phyloP scores from a whole-genome alignment of 2,113 vertebrate genomes.

The Triplophysa dalaica region DNA sequence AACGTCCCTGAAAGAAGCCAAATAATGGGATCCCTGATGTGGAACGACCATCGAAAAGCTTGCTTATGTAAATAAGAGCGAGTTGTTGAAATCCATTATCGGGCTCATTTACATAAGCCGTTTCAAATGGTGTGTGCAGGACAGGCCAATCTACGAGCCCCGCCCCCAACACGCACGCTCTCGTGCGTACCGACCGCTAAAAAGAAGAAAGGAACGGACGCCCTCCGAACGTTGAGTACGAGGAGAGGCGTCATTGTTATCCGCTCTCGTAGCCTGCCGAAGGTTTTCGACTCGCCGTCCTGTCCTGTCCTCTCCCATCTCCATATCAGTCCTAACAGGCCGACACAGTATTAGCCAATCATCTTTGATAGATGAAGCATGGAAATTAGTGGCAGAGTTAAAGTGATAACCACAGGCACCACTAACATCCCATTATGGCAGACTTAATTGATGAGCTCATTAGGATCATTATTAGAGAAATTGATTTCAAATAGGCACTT shows the following conservation, averaged over 20 bases:
- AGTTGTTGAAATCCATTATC: constrained; percentile 82
- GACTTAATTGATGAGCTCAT: constrained; percentile 99
- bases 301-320: constrained; percentile 64
- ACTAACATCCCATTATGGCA: constrained; percentile 96
- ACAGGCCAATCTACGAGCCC: constrained; percentile 32
- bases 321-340: constrained; percentile 87
- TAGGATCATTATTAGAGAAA: constrained; percentile 99
- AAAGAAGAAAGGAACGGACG: neutral
- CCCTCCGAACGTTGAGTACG: constrained; percentile 31
- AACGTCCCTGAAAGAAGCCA: constrained; percentile 64
- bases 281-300: constrained; percentile 70
- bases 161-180: neutral
- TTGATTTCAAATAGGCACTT: constrained; percentile 99
- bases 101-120: constrained; percentile 83
- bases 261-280: constrained; percentile 67
- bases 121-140: constrained; percentile 66
- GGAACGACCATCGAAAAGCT: constrained; percentile 79
- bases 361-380: constrained; percentile 92
- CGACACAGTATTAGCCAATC: constrained; percentile 81
- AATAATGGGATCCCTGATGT: constrained; percentile 81
- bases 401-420: constrained; percentile 89
- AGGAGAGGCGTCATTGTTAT: constrained; percentile 48
- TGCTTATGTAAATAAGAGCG: constrained; percentile 84
- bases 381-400: constrained; percentile 93
- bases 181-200: constrained; percentile 5